Base-by-base conservation (phyloP, 2,797 vertebrate genomes). In the Pelobates cultripes region DNA sequence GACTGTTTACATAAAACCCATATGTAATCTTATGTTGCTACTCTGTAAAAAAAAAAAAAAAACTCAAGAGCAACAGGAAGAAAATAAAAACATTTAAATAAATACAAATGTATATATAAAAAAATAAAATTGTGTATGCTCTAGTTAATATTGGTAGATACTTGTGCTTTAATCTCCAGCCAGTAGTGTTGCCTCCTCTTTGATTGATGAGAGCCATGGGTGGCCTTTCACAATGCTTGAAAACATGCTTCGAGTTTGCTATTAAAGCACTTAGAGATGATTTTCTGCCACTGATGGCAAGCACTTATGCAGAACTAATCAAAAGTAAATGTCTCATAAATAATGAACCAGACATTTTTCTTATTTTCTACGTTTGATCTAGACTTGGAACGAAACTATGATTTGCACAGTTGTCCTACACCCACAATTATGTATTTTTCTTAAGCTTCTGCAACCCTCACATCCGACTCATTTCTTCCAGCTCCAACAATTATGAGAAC, bases 171-270 rank as follows among this genome's bases (percentile, higher is more conserved):
- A 75, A 1, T 0, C 2, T 73, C 40, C 15, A 15, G 10, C 74
- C 74, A 28, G 10, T 63, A 47, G 28, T 15, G 14, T 17, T n/a
- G 2, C 43, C 43, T 77, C 17, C 17, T 40, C 61, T 80, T 77
- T 85, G 70, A 82, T 14, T 82, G 71, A 82, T 77, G 73, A 86
- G 43, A 80, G 73, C 70, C 51, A n/a, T 0, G 15, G 76, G 70
- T 42, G 41, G 67, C 76, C 74, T 64, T 83, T 70, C 14, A 76
- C 17, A 67, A 43, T 28, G 7, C 80, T 75, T 66, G 63, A 82
- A 81, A 73, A 43, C 64, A 86, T 74, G 4, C 3, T 78, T 51
- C 17, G 44, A 75, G 67, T 43, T 66, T 70, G 77, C 70, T 60
- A 68, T 15, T 75, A 12, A 81, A 70, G 71, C 64, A 74, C 78